These are phyloP conservation scores for Chunga burmeisteri DNA, from an alignment of 2,113 vertebrate genomes.

Conservation along the genomic window DNA sequence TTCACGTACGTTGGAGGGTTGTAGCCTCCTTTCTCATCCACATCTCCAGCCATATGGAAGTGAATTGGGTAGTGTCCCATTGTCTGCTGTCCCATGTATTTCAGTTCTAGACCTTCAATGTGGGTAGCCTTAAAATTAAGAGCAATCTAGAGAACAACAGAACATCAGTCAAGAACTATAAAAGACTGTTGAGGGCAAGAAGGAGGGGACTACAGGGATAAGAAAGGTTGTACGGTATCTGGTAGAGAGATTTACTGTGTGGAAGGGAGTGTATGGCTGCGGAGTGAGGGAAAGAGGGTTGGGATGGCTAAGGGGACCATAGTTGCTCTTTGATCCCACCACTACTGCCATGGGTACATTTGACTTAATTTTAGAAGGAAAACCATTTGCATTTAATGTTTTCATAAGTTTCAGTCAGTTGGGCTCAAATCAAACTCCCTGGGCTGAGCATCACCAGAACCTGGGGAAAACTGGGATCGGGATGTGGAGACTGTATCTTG, in stretches of 20 bases:
- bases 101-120: constrained; percentile 88
- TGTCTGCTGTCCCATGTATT: constrained; percentile 94
- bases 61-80: constrained; percentile 96
- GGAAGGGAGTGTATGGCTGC: neutral
- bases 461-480: neutral
- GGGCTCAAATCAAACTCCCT: neutral
- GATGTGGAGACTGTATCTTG: neutral
- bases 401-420: neutral
- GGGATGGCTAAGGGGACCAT: neutral
- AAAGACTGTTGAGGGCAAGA: neutral
- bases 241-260: neutral
- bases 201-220: neutral
- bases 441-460: neutral
- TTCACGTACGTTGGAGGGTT: constrained; percentile 84
- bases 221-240: neutral
- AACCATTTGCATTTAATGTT: neutral
- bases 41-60: constrained; percentile 93
- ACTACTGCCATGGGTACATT: neutral
- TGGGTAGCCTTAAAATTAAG: constrained; percentile 86
- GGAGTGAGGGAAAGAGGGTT: neutral
- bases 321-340: neutral
- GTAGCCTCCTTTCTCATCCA: constrained; percentile 90
- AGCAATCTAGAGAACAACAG: constrained; percentile 79
- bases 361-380: neutral
- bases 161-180: neutral